These are phyloP conservation scores for Parasteatoda lunata DNA, from an alignment of 2,888 invertebrate genomes.

Conservation along the genomic window DNA sequence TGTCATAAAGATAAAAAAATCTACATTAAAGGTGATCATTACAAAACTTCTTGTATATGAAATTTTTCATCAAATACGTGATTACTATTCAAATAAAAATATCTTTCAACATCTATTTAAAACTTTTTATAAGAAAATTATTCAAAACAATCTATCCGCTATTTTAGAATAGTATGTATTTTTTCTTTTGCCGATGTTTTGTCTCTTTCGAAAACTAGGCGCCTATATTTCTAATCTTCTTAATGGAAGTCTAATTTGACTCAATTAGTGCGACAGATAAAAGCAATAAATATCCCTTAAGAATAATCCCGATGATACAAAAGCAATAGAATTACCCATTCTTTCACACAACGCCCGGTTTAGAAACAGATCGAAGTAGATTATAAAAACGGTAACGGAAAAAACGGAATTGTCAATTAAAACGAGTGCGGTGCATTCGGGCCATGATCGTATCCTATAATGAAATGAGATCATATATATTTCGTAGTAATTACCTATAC, in stretches of 20 bases:
- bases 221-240: constrained; percentile 11
- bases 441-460: not conserved
- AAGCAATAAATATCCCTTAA: constrained; percentile 37
- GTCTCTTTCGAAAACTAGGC: not conserved
- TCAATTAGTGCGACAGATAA: constrained; percentile 26
- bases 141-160: too few relatives aligned
- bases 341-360: not conserved
- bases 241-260: constrained; percentile 50
- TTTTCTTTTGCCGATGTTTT: too few relatives aligned
- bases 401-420: not conserved
- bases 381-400: not conserved
- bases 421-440: not conserved
- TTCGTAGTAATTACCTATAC: constrained; percentile 11
- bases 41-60: too few relatives aligned
- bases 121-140: too few relatives aligned
- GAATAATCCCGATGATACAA: constrained; percentile 14
- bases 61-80: too few relatives aligned
- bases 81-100: too few relatives aligned
- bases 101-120: too few relatives aligned
- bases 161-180: too few relatives aligned
- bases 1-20: too few relatives aligned
- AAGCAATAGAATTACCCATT: not conserved
- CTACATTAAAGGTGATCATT: too few relatives aligned
- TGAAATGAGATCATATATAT: constrained; percentile 12
- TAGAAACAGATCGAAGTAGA: not conserved